Evolutionary conservation across 2,888 invertebrate species (phyloP).

Genomic region (Penaeus monodon): DNA sequence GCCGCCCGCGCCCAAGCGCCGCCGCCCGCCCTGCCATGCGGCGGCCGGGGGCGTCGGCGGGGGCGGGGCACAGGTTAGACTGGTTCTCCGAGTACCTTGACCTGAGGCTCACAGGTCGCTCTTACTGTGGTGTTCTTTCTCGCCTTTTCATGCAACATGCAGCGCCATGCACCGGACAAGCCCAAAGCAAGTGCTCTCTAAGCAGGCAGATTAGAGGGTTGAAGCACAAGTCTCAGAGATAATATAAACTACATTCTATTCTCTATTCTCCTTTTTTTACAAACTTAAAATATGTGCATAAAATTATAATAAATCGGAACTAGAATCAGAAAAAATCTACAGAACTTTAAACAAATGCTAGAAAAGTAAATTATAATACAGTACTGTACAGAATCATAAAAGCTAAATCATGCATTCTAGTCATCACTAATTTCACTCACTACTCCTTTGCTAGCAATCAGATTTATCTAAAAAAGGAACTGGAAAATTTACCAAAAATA

Average conservation of each 20-base stretch:
- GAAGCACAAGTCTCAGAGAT: not conserved
- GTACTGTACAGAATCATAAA: too few species aligned
- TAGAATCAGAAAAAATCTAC: too few species aligned
- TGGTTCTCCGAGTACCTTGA: slow-evolving; percentile 33
- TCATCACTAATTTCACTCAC: too few species aligned
- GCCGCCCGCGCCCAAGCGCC: slow-evolving; percentile 14
- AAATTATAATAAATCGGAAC: too few species aligned
- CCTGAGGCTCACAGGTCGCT: slow-evolving; percentile 50
- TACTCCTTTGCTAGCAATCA: too few species aligned
- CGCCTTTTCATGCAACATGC: slow-evolving; percentile 48
- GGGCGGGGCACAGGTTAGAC: slow-evolving; percentile 52
- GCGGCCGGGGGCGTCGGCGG: slow-evolving; percentile 18
- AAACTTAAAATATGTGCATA: too few species aligned
- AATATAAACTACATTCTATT: not conserved
- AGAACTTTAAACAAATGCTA: too few species aligned
- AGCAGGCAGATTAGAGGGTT: not conserved
- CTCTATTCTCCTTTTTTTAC: too few species aligned
- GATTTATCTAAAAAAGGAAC: too few species aligned
- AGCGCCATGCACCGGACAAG: slow-evolving; percentile 32
- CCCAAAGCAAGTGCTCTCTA: slow-evolving; percentile 15
- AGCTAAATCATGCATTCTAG: too few species aligned
- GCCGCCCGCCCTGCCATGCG: not conserved
- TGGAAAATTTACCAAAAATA: too few species aligned
- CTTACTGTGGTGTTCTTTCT: slow-evolving; percentile 63
- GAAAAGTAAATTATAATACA: too few species aligned